Base-by-base conservation (phyloP, 2,113 vertebrate genomes). In the Gallinago paraguaiae region DNA sequence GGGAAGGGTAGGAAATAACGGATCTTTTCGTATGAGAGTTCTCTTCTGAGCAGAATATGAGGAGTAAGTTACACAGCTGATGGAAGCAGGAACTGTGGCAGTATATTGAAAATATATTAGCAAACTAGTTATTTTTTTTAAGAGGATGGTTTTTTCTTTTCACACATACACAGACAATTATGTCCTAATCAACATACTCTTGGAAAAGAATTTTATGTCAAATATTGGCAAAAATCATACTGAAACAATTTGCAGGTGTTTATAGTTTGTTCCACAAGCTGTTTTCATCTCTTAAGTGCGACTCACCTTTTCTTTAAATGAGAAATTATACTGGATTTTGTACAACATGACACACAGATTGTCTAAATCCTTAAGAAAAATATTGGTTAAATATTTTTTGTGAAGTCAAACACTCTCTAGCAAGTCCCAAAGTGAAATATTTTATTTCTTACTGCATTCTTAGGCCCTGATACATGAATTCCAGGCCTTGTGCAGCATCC, bases 261-360 rank as follows among this genome's bases (percentile, higher is more conserved):
- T 46, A 28, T 39, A 39, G 24, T 77, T 86, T 59, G 10, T 67
- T 78, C 33, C 9, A 64, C 24, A 82, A 57, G 68, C 82, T 91
- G 12, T 82, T 94, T 96, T 93, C 57, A 59, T 80, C 82, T 93
- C 86, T 51, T 82, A 25, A 77, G 88, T 95, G 67, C 91, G 53
- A 84, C 86, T 93, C 45, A 67, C 72, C 56, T 95, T 93, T 88
- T 93, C 89, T 65, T 96, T 81, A 91, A 96, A 93, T 82, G 53
- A 95, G 90, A 96, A 95, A n/a, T 93, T 78, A 48, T 56, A 20
- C 53, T 70, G 37, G 19, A 61, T 87, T 97, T 96, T 90, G 43
- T 88, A 35, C 46, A 76, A 22, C 45, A 33, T 88, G 74, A 60
- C 74, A 88, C 75, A 71, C 6, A 95, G 53, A 88, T 94, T 63